Evolutionary conservation across 2,797 vertebrate species (phyloP).

Genomic region (Poecilia wingei): DNA sequence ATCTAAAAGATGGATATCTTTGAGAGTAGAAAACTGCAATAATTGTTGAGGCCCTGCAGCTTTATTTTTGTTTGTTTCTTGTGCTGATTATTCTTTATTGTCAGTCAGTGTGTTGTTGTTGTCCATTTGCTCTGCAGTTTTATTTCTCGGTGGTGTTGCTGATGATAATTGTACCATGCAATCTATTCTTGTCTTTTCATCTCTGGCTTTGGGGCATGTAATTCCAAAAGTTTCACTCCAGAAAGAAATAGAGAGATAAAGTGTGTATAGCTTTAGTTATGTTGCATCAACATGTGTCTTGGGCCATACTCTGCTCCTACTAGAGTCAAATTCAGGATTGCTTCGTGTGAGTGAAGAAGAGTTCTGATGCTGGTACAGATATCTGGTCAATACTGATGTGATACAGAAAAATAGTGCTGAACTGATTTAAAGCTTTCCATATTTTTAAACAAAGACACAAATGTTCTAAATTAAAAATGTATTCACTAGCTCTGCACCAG

Average conservation of each 20-base stretch:
- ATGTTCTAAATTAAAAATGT: too few relatives aligned
- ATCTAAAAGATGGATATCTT: neutral
- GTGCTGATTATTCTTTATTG: neutral
- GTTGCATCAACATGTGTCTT: neutral
- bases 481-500: too few relatives aligned
- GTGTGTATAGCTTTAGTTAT: neutral
- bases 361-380: neutral
- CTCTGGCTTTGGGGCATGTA: neutral
- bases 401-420: too few relatives aligned
- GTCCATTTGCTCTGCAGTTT: slow-evolving; percentile 36
- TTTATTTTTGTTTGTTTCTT: neutral
- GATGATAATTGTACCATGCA: neutral
- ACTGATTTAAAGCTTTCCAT: too few relatives aligned
- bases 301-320: neutral
- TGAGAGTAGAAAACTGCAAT: slow-evolving; percentile 18
- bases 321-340: neutral
- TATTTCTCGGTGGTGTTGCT: neutral
- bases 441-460: too few relatives aligned
- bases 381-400: too few relatives aligned
- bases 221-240: neutral
- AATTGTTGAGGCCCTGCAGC: neutral
- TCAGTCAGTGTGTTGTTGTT: slow-evolving; percentile 31
- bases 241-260: neutral
- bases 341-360: neutral
- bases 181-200: neutral